Conservation (phyloP, 2,797 vertebrate genomes). For the Melanotaenia trifasciata region DNA sequence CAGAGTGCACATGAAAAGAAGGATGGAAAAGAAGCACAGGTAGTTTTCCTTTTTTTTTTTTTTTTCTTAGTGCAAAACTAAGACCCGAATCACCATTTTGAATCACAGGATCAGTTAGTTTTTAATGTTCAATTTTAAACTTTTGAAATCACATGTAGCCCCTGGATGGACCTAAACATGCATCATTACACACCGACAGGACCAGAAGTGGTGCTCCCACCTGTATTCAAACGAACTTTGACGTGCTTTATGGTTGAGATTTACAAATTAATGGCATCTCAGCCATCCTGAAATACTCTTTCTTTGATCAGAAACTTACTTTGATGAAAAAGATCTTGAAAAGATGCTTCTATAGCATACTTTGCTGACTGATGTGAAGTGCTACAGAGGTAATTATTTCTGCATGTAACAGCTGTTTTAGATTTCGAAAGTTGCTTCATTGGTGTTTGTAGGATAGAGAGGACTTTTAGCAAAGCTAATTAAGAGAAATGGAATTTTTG, state of each 20-base stretch:
- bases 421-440: conserved; percentile 52
- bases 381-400: conserved; percentile 51
- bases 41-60: conserved; percentile 50
- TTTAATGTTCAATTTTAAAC: conserved; percentile 18
- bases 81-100: conserved; percentile 6
- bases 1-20: conserved; percentile 57
- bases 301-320: conserved; percentile 52
- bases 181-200: conserved; percentile 31
- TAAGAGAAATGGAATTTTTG: conserved; percentile 53
- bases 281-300: conserved; percentile 38
- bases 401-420: conserved; percentile 35
- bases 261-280: conserved; percentile 45
- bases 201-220: conserved; percentile 3
- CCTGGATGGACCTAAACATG: conserved; percentile 10
- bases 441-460: conserved; percentile 39
- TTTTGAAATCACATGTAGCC: conserved; percentile 33
- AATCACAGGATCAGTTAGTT: conserved; percentile 5
- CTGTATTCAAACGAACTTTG: conserved; percentile 18
- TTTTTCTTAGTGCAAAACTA: conserved; percentile 14
- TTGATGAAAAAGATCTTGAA: conserved; percentile 46
- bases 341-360: conserved; percentile 38
- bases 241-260: conserved; percentile 18
- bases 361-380: conserved; percentile 40
- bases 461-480: conserved; percentile 51
- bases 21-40: conserved; percentile 50